These are phyloP conservation scores for Trissoscelio sp. DNA, from an alignment of 2,888 invertebrate species.

Conservation along the genomic window DNA sequence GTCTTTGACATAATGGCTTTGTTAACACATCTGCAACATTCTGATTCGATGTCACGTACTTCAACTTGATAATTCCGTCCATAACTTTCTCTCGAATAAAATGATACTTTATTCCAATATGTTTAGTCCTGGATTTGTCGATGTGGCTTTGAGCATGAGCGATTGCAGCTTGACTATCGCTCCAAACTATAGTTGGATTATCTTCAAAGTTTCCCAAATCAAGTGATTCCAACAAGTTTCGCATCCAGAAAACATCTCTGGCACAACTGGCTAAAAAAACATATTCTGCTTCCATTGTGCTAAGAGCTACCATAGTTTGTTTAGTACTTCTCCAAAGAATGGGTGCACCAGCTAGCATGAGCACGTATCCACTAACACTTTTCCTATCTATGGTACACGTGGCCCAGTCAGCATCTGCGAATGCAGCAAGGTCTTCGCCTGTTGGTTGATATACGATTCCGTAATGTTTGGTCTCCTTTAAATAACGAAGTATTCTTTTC, in stretches of 20 bases:
- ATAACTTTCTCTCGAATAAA: conserved; percentile 26
- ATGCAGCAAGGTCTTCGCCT: conserved; percentile 20
- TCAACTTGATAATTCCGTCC: conserved; percentile 6
- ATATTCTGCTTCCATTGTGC: conserved; percentile 63
- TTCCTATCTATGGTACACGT: conserved; percentile 30
- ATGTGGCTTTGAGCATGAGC: conserved; percentile 31
- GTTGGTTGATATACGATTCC: conserved; percentile 22
- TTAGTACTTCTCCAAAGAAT: conserved; percentile 47
- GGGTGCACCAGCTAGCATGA: conserved; percentile 39
- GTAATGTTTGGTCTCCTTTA: conserved; percentile 43
- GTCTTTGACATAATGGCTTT: background rate
- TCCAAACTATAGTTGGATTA: background rate
- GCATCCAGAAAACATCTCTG: conserved; percentile 37
- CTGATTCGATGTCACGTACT: background rate
- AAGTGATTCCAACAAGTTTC: background rate
- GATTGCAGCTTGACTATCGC: conserved; percentile 6
- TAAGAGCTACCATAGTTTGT: conserved; percentile 42
- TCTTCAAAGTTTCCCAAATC: background rate
- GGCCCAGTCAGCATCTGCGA: conserved; percentile 60
- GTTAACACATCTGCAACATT: background rate
- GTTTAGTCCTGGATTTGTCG: conserved; percentile 25
- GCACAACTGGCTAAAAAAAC: conserved; percentile 30
- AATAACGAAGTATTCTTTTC: conserved; percentile 47
- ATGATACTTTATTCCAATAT: conserved; percentile 25
- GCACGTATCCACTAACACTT: conserved; percentile 52